Base-by-base conservation (phyloP, 2,113 vertebrate species). In the Tor tambroides region DNA sequence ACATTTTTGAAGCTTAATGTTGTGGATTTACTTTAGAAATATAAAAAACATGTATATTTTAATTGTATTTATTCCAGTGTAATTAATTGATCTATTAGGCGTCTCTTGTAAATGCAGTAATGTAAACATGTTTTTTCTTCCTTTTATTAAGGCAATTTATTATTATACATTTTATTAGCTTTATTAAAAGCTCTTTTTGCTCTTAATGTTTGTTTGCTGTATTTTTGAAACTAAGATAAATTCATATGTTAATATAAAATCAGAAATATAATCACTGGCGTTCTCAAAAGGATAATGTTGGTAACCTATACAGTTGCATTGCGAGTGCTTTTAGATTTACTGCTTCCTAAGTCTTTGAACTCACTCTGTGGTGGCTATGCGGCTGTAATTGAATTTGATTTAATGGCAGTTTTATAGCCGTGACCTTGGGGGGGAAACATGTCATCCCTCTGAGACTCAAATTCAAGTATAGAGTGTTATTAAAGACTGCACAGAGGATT, bases 351-450 rank as follows among this genome's bases (percentile, higher is more conserved):
- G 84, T 74, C 84, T 93, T 91, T 92, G 89, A 92, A 92, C 87
- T 87, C 12, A 4, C 49, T 59, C 67, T n/a, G 76, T 84, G 63
- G 71, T 84, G 61, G 85, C 86, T 86, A 43, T 43, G 28, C 14
- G 49, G 74, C 88, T 85, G 91, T 90, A 90, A 93, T 90, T 88
- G 87, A 91, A 89, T 92, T 89, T 90, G 89, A 92, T 92, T 90
- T 91, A 91, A 89, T 85, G 63, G 59, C 56, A 56, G 63, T 88
- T 91, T 91, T 90, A 92, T 85, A 78, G 89, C 32, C 51, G 85
- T 92, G 86, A 92, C 87, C 90, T 87, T 88, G 79, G 35, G 0
- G 0, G 38, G 74, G n/a, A 78, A 78, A 46, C 12, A 23, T 30
- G 76, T 21, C 46, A 51, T 51, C 76, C 17, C 43, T 79, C 72